Evolutionary conservation across 2,113 vertebrate genomes (phyloP), one percentile per base, ranked within the genome.

Genomic region (Mesocricetus auratus): DNA sequence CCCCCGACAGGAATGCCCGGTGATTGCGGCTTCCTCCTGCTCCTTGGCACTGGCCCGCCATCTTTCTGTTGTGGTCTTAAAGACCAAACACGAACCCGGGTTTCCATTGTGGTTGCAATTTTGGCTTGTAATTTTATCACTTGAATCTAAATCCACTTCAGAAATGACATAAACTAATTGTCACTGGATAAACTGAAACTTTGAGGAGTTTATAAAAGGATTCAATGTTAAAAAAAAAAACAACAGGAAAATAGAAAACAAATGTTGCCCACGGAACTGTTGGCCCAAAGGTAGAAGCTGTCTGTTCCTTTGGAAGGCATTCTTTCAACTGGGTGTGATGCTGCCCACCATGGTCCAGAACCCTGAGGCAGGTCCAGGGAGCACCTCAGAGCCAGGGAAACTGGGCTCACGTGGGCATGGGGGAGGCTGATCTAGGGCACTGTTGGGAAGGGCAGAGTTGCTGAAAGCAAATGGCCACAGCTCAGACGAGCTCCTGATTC

Each of bases 51-150:
- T 75, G 33, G 97, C 91, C 93, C 91, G 95, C 87, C 95, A 97
- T 98, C 98, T 98, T 97, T 98, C 98, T 98, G 98, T 96, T 98
- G 98, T 98, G 98, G 98, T 98, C 98, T 97, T 85, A 66, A 96
- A 97, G 98, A 98, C 97, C 98, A 98, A 98, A 97, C 96, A 96
- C 86, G 97, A 98, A 93, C 97, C 98, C 98, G 97, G 97, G 98
- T 99, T 98, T 98, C 98, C 98, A 98, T 98, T 97, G 98, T 98
- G 98, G 98, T 97, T 98, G 98, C 97, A 98, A 98, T 98, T 98
- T 98, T 97, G 98, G 98, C 98, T 98, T 98, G 98, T 98, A 98
- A 99, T 98, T 98, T 98, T 98, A 99, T 99, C 99, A 98, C 98
- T 98, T 96, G 75, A 98, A 98, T 98, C 98, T 98, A 98, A 98